phyloP scores from a whole-genome alignment of 1,140 invertebrate genomes.

The Meloidogyne hapla region DNA sequence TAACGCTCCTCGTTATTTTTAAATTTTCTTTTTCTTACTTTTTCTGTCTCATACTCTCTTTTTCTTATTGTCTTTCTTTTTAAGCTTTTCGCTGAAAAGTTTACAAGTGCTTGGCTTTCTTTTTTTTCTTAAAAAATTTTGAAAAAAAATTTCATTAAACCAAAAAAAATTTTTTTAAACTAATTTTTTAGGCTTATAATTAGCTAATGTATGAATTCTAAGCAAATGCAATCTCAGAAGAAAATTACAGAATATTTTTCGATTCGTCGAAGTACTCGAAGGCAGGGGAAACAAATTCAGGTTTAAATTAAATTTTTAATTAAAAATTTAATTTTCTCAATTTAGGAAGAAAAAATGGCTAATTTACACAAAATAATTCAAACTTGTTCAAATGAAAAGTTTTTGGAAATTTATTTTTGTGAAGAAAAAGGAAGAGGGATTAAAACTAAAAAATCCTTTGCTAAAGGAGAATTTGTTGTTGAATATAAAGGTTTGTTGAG shows the following conservation, averaged over 20 bases:
- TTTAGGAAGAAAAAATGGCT: constrained; percentile 43
- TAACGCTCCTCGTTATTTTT: too few relatives aligned
- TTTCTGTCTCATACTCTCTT: too few relatives aligned
- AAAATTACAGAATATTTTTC: background rate
- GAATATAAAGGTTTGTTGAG: constrained; percentile 39
- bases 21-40: too few relatives aligned
- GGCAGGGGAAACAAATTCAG: background rate
- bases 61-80: too few relatives aligned
- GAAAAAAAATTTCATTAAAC: too few relatives aligned
- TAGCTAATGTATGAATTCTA: too few relatives aligned
- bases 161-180: too few relatives aligned
- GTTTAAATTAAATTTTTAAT: background rate
- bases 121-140: too few relatives aligned
- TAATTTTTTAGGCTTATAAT: too few relatives aligned
- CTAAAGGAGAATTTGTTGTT: constrained; percentile 49
- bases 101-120: too few relatives aligned
- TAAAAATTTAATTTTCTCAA: background rate
- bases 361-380: constrained; percentile 34
- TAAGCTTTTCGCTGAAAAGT: too few relatives aligned
- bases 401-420: constrained; percentile 37
- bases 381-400: constrained; percentile 38
- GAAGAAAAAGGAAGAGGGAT: constrained; percentile 45
- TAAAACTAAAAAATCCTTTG: constrained; percentile 28
- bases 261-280: background rate
- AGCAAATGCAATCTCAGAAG: background rate